Evolutionary conservation across 2,113 vertebrate genomes (phyloP), one percentile per base, ranked within the genome.

Genomic region (Melozone crissalis): DNA sequence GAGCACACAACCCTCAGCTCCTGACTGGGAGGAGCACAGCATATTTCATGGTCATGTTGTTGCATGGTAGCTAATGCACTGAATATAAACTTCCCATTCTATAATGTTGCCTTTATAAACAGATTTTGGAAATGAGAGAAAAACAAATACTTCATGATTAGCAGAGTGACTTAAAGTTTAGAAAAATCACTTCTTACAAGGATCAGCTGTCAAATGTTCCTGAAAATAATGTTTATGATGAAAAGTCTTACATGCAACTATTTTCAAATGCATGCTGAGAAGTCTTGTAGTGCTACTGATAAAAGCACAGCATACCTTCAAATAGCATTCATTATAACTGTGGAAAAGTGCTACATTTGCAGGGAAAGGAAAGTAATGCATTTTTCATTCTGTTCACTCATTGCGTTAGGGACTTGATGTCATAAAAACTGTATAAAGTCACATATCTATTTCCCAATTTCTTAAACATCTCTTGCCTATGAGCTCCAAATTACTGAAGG

Each of bases 211-310:
- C 63, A 89, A 51, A 37, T 61, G 11, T 49, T 84, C 91, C 74
- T 72, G 67, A 87, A 87, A 96, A 92, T 57, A 51, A 91, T 90
- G n/a, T 51, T 72, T 75, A 61, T 84, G 59, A 37, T 59, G 46
- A 85, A 68, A 80, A 93, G 35, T 79, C 44, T 89, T 93, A 93
- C 96, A 89, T 46, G 52, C 39, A 33, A 63, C 78, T 90, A 43
- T 90, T 94, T 93, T 67, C 71, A 92, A 90, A 65, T 13, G n/a
- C 67, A 55, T 57, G 52, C 78, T 73, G 69, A 84, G 59, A 73
- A 62, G 16, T 66, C 66, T 76, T 46, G n/a, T 65, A 79, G 31
- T 73, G 52, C 49, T 82, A 22, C 59, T 68, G 72, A 86, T 82
- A 90, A 94, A 90, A 90, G 46, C 46, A 77, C 5, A 67, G 46